Percentiles rank a stretch among this genome's conserved stretches.
phyloP scores from a whole-genome alignment of 2,113 vertebrate species.

The Xiphophorus maculatus region DNA sequence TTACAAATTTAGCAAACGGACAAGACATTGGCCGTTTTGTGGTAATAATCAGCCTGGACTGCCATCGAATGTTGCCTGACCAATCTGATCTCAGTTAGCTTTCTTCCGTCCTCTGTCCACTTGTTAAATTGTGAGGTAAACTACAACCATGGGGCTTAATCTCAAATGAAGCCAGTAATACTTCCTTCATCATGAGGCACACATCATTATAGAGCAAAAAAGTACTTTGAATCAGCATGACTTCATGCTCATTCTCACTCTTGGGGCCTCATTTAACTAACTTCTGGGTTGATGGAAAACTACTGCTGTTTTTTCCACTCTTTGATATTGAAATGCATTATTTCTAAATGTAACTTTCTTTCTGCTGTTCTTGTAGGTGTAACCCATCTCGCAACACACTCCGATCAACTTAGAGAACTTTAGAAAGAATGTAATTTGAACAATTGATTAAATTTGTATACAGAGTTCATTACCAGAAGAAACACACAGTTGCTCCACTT shows the following conservation, averaged over 20 bases:
- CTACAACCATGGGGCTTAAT: background rate
- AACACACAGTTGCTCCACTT: background rate
- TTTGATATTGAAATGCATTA: background rate
- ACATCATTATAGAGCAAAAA: background rate
- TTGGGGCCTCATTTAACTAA: constrained; percentile 1
- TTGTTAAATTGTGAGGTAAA: background rate
- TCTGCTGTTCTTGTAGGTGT: background rate
- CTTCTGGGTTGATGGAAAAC: background rate
- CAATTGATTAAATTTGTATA: background rate
- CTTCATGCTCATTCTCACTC: background rate
- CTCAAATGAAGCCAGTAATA: background rate
- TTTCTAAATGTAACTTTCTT: background rate
- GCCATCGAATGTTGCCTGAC: background rate
- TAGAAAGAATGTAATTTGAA: background rate
- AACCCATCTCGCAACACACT: too few relatives aligned
- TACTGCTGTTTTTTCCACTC: too few relatives aligned
- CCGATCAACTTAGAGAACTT: background rate
- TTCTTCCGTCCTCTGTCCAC: background rate
- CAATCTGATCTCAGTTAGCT: background rate
- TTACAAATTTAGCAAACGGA: too few relatives aligned
- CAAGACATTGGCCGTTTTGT: too few relatives aligned
- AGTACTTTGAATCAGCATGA: background rate
- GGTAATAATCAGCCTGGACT: background rate
- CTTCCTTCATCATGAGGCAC: constrained; percentile 7
- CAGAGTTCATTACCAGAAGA: background rate